These are phyloP conservation scores for Acanthurus leucopareius DNA, from an alignment of 2,797 vertebrate species.

Conservation along the genomic window DNA sequence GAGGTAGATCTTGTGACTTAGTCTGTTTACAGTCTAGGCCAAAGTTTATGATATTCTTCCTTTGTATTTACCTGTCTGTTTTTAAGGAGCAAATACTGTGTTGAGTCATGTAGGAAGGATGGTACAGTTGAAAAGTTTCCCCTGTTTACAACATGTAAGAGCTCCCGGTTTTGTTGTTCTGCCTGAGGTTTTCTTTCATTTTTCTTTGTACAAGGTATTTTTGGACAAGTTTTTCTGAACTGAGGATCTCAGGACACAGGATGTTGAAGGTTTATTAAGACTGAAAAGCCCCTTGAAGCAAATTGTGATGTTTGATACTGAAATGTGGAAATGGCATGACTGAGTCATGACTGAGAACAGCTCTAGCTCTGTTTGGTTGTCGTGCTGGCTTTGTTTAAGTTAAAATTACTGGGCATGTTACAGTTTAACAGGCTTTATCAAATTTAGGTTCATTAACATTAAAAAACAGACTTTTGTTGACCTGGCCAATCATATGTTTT, in stretches of 20 bases:
- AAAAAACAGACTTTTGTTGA: too few relatives aligned
- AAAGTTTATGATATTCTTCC: background rate
- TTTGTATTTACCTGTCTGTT: background rate
- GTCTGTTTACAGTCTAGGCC: background rate
- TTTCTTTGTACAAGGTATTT: background rate
- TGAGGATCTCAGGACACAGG: background rate
- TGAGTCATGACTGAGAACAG: too few relatives aligned
- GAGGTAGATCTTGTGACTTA: background rate
- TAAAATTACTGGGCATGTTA: too few relatives aligned
- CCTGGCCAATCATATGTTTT: too few relatives aligned
- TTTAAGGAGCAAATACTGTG: background rate
- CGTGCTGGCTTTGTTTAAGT: too few relatives aligned
- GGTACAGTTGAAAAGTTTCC: background rate
- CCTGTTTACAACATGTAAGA: background rate
- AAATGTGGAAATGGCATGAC: too few relatives aligned
- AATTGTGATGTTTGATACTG: too few relatives aligned
- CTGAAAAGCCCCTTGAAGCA: too few relatives aligned
- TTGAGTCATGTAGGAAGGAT: background rate
- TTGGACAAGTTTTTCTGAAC: background rate
- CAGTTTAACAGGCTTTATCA: too few relatives aligned
- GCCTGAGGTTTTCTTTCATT: background rate
- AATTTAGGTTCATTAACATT: too few relatives aligned
- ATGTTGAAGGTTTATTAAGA: background rate
- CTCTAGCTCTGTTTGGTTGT: too few relatives aligned
- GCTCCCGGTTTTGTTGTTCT: background rate